Evolutionary conservation across 2,113 vertebrate species (phyloP).

Genomic region (Microcebus jonahi): DNA sequence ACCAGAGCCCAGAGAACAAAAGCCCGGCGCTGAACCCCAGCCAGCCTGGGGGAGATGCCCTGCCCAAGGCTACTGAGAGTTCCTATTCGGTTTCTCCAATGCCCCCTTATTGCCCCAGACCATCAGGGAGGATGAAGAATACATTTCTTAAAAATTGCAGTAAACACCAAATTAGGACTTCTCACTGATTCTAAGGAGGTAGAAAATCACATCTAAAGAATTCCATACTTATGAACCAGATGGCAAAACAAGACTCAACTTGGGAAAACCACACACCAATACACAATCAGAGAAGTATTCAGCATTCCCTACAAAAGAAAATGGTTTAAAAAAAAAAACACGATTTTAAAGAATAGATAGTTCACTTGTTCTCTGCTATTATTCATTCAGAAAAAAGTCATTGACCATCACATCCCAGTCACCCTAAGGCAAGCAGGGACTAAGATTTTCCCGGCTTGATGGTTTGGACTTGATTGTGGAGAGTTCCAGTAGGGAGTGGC

Average conservation of each 20-base stretch:
- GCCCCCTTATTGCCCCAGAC: neutral
- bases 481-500: neutral
- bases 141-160: neutral
- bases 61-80: fast-evolving
- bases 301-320: neutral
- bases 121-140: neutral
- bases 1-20: neutral
- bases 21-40: neutral
- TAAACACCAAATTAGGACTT: neutral
- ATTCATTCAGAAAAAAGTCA: neutral
- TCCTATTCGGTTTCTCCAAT: neutral
- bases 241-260: neutral
- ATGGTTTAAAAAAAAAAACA: neutral
- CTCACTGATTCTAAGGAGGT: neutral
- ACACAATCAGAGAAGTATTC: neutral
- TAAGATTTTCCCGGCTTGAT: neutral
- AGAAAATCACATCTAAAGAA: neutral
- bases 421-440: neutral
- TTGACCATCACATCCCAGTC: neutral
- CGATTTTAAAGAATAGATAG: neutral
- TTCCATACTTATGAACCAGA: neutral
- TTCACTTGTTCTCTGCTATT: neutral
- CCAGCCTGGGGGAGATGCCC: neutral
- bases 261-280: neutral
- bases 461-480: neutral